Evolutionary conservation across 2,113 vertebrate species (phyloP).

Genomic region (Pluvialis apricaria): DNA sequence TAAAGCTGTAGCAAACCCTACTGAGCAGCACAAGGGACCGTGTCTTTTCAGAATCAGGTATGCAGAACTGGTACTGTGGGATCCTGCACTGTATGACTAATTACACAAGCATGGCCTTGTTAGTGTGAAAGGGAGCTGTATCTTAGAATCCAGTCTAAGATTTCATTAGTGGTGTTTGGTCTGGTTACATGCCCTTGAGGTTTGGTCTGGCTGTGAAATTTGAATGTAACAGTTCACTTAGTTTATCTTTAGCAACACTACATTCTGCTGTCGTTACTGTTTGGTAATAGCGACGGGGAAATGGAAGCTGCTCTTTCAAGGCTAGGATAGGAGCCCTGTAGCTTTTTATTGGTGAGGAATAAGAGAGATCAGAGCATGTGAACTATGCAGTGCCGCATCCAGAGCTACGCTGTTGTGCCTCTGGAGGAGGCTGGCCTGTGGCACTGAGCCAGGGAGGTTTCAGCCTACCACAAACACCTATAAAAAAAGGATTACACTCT

Average conservation of each 20-base stretch:
- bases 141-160: not conserved
- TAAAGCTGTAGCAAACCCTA: not conserved
- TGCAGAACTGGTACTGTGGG: not conserved
- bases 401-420: not conserved
- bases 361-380: not conserved
- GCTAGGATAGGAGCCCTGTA: not conserved
- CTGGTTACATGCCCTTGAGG: not conserved
- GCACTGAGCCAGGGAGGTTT: not conserved
- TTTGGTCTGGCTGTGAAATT: not conserved
- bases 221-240: not conserved
- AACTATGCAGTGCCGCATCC: not conserved
- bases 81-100: not conserved
- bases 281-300: not conserved
- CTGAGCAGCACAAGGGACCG: rapidly evolving
- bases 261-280: not conserved
- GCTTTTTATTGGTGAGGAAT: not conserved
- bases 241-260: not conserved
- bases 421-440: not conserved
- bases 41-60: not conserved
- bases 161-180: not conserved
- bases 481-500: not conserved
- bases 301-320: not conserved
- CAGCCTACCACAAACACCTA: not conserved
- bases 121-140: not conserved
- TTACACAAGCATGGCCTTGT: not conserved